Conservation (phyloP, 2,888 invertebrate genomes). For the Augochlorella aurata region DNA sequence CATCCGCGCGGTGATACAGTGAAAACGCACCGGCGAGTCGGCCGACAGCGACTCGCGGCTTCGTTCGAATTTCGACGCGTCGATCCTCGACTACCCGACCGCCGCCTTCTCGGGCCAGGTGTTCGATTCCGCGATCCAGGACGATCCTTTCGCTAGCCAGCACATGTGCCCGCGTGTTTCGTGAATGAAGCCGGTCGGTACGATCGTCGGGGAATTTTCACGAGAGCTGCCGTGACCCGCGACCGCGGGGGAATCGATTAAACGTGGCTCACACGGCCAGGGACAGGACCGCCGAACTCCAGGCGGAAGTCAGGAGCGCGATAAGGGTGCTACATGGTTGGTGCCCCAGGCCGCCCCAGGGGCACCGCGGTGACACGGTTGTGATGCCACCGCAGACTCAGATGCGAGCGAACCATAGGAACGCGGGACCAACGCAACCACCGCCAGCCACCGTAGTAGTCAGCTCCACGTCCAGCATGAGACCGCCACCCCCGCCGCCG, state of each 20-base stretch:
- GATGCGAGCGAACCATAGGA: constrained; percentile 69
- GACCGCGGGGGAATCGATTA: constrained; percentile 63
- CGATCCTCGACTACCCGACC: background rate
- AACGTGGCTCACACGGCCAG: constrained; percentile 80
- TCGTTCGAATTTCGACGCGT: background rate
- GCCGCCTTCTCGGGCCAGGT: background rate
- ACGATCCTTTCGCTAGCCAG: background rate
- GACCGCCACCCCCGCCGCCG: constrained; percentile 82
- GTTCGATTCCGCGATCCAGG: background rate
- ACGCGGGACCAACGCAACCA: constrained; percentile 61
- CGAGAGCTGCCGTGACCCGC: constrained; percentile 52
- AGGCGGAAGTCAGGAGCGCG: constrained; percentile 80
- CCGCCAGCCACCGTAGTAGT: constrained; percentile 77
- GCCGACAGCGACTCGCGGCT: background rate
- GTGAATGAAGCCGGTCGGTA: constrained; percentile 49
- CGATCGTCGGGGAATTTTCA: constrained; percentile 26
- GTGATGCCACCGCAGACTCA: constrained; percentile 80
- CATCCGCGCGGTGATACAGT: constrained; percentile 47
- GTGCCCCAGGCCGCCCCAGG: constrained; percentile 77
- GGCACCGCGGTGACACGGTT: constrained; percentile 74
- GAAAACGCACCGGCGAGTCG: constrained; percentile 18
- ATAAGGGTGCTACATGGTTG: constrained; percentile 80
- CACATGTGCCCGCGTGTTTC: constrained; percentile 35
- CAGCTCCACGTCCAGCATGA: constrained; percentile 85
- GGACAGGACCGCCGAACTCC: constrained; percentile 78